Evolutionary conservation across 2,797 vertebrate species (phyloP).

Genomic region (Gymnothorax javanicus): DNA sequence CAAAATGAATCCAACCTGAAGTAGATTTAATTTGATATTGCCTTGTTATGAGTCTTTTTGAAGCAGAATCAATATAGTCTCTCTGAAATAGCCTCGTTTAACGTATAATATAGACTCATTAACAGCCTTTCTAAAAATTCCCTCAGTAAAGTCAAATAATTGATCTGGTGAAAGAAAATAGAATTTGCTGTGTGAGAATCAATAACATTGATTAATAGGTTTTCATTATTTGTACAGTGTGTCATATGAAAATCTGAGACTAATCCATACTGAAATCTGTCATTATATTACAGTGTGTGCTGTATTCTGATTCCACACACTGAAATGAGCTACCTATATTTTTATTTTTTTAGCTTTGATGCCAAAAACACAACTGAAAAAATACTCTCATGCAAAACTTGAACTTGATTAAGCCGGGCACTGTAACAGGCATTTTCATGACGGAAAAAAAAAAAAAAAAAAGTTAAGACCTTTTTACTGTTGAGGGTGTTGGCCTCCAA

Average conservation of each 20-base stretch:
- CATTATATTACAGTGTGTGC: background rate
- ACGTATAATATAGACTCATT: background rate
- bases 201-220: background rate
- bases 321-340: background rate
- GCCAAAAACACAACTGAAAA: slow-evolving; percentile 24
- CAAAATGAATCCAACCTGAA: too few relatives aligned
- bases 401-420: background rate
- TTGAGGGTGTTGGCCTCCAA: background rate
- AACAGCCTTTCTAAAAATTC: background rate
- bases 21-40: too few relatives aligned
- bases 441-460: background rate
- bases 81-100: background rate
- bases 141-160: background rate
- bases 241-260: background rate
- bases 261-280: background rate
- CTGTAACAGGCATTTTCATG: background rate
- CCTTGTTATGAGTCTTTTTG: background rate
- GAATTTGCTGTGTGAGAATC: background rate
- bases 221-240: background rate
- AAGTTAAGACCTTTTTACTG: background rate
- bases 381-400: background rate
- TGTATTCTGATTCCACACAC: background rate
- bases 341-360: background rate
- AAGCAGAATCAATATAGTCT: too few relatives aligned
- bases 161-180: background rate